These are phyloP conservation scores for Merodon equestris DNA, from an alignment of 2,888 invertebrate species.

Conservation along the genomic window DNA sequence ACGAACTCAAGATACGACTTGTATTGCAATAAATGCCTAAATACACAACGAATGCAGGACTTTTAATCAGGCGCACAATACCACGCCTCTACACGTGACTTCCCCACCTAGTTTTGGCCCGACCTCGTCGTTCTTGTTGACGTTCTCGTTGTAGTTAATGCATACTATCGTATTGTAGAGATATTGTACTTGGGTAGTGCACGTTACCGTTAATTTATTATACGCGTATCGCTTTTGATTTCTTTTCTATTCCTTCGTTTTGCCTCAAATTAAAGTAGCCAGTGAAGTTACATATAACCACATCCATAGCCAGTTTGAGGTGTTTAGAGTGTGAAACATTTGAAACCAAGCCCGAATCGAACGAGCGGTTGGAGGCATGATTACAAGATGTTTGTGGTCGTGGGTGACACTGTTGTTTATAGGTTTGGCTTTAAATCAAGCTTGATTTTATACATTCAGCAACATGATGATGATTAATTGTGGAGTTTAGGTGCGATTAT, in stretches of 20 bases:
- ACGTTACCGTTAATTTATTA: slow-evolving; percentile 65
- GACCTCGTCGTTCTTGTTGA: slow-evolving; percentile 7
- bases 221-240: slow-evolving; percentile 52
- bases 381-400: too few relatives aligned
- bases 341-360: background rate
- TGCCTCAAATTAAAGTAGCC: slow-evolving; percentile 39
- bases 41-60: slow-evolving; percentile 65
- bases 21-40: slow-evolving; percentile 69
- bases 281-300: too few relatives aligned
- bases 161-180: background rate
- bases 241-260: slow-evolving; percentile 17
- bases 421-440: too few relatives aligned
- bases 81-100: slow-evolving; percentile 69
- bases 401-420: too few relatives aligned
- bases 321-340: slow-evolving; percentile 40
- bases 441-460: too few relatives aligned
- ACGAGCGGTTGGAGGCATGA: slow-evolving; percentile 18
- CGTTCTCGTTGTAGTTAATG: background rate
- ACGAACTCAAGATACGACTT: slow-evolving; percentile 65
- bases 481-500: too few relatives aligned
- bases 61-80: slow-evolving; percentile 66
- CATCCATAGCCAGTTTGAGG: slow-evolving; percentile 34
- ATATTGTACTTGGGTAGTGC: slow-evolving; percentile 9
- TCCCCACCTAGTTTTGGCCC: slow-evolving; percentile 52
- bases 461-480: too few relatives aligned